These are phyloP conservation scores for Eristalinus aeneus DNA, from an alignment of 2,888 invertebrate species.

Conservation along the genomic window DNA sequence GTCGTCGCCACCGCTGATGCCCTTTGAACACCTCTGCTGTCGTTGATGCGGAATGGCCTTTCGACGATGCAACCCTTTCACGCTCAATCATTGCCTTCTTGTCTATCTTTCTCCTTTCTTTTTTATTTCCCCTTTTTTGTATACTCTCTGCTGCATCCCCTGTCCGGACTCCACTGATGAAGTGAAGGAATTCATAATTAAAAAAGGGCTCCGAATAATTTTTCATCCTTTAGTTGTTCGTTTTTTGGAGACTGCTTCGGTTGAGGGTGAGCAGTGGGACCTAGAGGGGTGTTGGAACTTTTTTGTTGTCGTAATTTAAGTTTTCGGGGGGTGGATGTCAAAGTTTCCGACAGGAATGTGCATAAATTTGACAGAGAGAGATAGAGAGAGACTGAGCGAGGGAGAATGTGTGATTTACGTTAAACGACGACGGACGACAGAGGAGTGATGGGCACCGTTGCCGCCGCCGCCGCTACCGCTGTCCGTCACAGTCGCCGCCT, in stretches of 20 bases:
- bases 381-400: background rate
- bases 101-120: background rate
- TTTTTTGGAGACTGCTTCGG: no score
- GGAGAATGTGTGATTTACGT: slow-evolving; percentile 41
- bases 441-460: background rate
- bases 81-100: background rate
- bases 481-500: no score
- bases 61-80: background rate
- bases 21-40: slow-evolving; percentile 39
- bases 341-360: slow-evolving; percentile 19
- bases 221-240: slow-evolving; percentile 12
- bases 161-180: background rate
- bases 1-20: no score
- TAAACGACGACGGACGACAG: background rate
- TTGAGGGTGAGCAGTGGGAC: background rate
- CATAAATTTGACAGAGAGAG: slow-evolving; percentile 33
- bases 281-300: background rate
- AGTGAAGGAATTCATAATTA: slow-evolving; percentile 9
- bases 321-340: slow-evolving; percentile 19
- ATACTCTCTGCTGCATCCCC: background rate
- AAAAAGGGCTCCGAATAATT: slow-evolving; percentile 33
- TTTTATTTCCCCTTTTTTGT: background rate
- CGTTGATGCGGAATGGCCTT: slow-evolving; percentile 12
- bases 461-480: background rate
- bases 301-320: slow-evolving; percentile 2